Conservation (phyloP, 2,113 vertebrate species). For the Thermophis baileyi region DNA sequence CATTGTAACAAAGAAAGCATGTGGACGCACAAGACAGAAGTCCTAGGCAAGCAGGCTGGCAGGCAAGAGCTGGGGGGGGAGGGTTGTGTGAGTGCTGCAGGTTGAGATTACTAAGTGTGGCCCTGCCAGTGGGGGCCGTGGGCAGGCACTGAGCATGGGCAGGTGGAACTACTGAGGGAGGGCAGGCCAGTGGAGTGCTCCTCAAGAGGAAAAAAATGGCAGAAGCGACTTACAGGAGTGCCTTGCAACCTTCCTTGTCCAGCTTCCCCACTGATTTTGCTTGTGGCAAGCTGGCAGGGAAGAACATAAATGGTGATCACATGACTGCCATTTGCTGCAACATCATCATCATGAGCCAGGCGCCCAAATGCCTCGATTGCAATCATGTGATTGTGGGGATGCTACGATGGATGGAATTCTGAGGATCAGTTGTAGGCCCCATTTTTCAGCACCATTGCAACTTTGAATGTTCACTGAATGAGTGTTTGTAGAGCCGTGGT, state of each 20-base stretch:
- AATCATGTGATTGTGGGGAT: not conserved
- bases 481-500: not conserved
- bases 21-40: not conserved
- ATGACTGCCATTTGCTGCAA: not conserved
- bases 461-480: not conserved
- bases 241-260: not conserved
- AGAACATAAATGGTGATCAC: not conserved
- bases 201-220: not conserved
- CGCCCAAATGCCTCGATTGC: not conserved
- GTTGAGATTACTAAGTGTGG: not conserved
- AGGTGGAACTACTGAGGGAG: not conserved
- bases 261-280: not conserved
- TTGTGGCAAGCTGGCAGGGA: not conserved
- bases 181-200: not conserved
- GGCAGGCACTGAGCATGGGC: too few relatives aligned
- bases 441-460: not conserved
- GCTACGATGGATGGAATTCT: not conserved
- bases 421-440: not conserved
- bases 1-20: not conserved
- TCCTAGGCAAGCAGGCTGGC: not conserved
- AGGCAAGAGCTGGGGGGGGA: not conserved
- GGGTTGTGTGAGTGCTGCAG: not conserved
- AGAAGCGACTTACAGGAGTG: not conserved
- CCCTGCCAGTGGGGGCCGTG: not conserved
- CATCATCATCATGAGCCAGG: not conserved